Evolutionary conservation across 2,888 invertebrate genomes (phyloP).

Genomic region (Marronus borbonicus): DNA sequence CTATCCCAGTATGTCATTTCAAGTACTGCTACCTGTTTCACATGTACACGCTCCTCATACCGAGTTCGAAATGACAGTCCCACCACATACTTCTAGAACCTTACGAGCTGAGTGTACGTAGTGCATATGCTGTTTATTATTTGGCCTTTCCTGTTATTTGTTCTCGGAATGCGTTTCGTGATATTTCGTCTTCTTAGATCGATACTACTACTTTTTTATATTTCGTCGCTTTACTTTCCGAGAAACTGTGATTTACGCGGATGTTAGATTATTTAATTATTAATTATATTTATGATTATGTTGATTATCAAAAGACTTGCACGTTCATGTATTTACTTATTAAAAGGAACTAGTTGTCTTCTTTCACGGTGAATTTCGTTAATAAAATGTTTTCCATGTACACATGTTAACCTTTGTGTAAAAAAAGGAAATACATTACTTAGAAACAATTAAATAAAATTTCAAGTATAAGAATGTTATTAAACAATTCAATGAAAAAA

Average conservation of each 20-base stretch:
- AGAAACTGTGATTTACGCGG: background rate
- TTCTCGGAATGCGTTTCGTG: slow-evolving; percentile 4
- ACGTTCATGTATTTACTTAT: no score
- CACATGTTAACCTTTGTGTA: no score
- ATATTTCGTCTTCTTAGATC: background rate
- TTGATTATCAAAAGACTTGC: no score
- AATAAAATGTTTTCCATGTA: no score
- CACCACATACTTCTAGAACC: slow-evolving; percentile 15
- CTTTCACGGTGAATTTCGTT: no score
- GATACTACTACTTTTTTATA: background rate
- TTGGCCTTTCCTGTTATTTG: slow-evolving; percentile 9
- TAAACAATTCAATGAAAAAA: no score
- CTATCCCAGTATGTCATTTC: slow-evolving; percentile 52
- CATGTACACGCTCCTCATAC: slow-evolving; percentile 8
- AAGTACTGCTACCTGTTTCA: slow-evolving; percentile 45
- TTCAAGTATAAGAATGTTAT: no score
- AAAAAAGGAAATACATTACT: no score
- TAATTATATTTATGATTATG: no score
- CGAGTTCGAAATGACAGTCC: background rate
- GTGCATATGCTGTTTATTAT: background rate
- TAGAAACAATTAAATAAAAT: no score
- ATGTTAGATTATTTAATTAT: background rate
- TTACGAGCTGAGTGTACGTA: background rate
- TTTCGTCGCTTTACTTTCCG: background rate
- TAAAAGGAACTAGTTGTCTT: no score